These are phyloP conservation scores for Amphilophus citrinellus DNA, from an alignment of 2,113 vertebrate genomes.

Conservation along the genomic window DNA sequence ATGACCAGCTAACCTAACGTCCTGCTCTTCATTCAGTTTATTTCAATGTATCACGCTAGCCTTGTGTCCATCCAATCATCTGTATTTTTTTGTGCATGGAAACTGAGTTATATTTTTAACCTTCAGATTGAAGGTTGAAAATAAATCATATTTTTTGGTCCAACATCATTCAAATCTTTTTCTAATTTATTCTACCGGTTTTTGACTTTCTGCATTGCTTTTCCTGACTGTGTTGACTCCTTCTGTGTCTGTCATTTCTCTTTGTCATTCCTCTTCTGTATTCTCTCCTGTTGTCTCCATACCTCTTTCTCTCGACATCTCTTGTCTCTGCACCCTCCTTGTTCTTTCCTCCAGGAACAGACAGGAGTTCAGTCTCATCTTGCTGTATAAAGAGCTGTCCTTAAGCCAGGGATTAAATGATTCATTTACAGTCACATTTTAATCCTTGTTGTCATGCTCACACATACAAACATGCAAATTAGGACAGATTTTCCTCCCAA, in stretches of 20 bases:
- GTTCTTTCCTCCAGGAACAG: conserved; percentile 45
- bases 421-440: conserved; percentile 62
- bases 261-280: conserved; percentile 4
- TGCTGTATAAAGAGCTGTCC: conserved; percentile 48
- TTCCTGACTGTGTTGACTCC: not conserved
- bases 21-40: not conserved
- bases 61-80: not conserved
- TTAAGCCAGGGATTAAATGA: conserved; percentile 60
- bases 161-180: not conserved
- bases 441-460: conserved; percentile 53
- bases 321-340: conserved; percentile 34
- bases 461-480: conserved; percentile 59
- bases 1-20: not conserved
- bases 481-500: conserved; percentile 45
- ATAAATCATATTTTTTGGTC: not conserved
- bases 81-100: not conserved
- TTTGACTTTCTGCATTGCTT: not conserved
- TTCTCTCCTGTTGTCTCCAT: not conserved
- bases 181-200: not conserved
- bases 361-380: conserved; percentile 34
- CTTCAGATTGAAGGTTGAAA: not conserved
- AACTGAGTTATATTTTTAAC: too few species aligned
- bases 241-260: not conserved
- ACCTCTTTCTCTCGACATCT: conserved; percentile 6
- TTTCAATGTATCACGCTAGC: not conserved